phyloP scores from a whole-genome alignment of 1,140 invertebrate species.

The Neomicropteryx cornuta region DNA sequence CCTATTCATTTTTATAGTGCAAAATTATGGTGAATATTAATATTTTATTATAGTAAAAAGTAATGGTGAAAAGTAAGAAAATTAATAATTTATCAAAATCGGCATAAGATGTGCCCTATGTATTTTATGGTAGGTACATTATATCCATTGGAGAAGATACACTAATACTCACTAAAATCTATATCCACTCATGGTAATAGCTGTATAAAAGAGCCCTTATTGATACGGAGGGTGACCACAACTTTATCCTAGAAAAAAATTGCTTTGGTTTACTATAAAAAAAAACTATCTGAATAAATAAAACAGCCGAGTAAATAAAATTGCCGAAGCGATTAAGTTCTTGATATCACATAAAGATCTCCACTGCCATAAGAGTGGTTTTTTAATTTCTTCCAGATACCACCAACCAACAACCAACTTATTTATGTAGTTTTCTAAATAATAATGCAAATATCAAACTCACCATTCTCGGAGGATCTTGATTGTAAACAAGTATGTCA shows the following conservation, averaged over 20 bases:
- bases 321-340: background rate
- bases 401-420: too few relatives aligned
- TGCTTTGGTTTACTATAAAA: too few relatives aligned
- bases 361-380: too few relatives aligned
- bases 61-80: background rate
- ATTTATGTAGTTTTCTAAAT: too few relatives aligned
- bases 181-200: too few relatives aligned
- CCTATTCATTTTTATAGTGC: background rate
- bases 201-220: too few relatives aligned
- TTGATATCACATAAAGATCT: too few relatives aligned
- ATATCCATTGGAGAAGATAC: background rate
- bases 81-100: background rate
- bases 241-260: too few relatives aligned
- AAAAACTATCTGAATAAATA: too few relatives aligned
- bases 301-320: background rate
- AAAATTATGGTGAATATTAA: background rate
- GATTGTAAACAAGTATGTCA: constrained; percentile 10
- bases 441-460: constrained; percentile 1
- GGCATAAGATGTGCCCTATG: background rate
- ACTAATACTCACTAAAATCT: too few relatives aligned
- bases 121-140: background rate
- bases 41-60: background rate
- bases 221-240: too few relatives aligned
- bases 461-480: constrained; percentile 11
- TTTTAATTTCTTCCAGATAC: too few relatives aligned